phyloP scores from a whole-genome alignment of 2,888 invertebrate species.

The Xylota segnis region DNA sequence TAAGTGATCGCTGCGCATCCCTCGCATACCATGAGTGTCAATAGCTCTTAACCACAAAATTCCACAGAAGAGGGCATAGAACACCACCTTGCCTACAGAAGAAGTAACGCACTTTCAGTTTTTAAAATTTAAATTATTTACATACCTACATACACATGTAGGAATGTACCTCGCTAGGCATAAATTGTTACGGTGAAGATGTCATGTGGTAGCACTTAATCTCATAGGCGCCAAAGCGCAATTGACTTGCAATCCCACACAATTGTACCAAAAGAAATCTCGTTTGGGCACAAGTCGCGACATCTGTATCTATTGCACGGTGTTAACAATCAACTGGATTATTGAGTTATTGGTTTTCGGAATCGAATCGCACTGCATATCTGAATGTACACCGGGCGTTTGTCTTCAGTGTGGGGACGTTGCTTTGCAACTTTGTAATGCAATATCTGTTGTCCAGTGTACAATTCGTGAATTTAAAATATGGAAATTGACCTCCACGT shows the following conservation, averaged over 20 bases:
- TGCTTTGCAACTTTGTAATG: constrained; percentile 25
- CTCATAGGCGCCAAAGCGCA: not conserved
- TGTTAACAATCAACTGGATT: constrained; percentile 25
- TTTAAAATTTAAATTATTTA: no score
- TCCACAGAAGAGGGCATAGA: no score
- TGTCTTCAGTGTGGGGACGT: not conserved
- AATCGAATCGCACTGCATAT: not conserved
- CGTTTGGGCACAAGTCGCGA: constrained; percentile 40
- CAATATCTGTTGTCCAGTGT: constrained; percentile 27
- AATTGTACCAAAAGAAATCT: constrained; percentile 18
- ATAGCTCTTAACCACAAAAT: no score
- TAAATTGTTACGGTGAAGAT: not conserved
- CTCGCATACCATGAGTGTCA: no score
- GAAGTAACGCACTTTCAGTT: no score
- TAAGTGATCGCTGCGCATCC: no score
- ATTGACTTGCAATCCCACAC: constrained; percentile 24
- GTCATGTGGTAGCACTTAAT: not conserved
- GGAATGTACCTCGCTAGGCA: not conserved
- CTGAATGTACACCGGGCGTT: not conserved
- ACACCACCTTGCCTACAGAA: no score
- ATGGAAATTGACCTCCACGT: constrained; percentile 55
- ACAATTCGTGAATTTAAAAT: constrained; percentile 54
- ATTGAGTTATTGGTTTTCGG: constrained; percentile 21
- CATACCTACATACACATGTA: no score
- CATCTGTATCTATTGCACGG: constrained; percentile 32